Conservation (phyloP, 2,113 vertebrate species). For the Rhipidura dahli region DNA sequence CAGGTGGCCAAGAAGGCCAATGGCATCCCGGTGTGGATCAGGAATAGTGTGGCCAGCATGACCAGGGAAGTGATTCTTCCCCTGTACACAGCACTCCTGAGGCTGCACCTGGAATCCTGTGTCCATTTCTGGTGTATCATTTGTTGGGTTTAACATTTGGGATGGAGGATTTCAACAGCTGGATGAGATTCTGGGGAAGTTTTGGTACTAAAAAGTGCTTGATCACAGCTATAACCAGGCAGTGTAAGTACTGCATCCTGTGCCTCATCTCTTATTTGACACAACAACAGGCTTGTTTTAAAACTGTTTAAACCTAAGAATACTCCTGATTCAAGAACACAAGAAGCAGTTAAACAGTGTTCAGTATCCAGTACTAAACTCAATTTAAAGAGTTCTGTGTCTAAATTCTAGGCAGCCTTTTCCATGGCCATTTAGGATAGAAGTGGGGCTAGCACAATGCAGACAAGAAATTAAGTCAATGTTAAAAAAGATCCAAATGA, state of each 20-base stretch:
- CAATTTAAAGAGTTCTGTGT: background rate
- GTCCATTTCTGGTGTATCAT: background rate
- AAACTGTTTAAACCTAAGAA: background rate
- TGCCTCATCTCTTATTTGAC: background rate
- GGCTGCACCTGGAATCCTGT: background rate
- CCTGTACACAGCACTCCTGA: background rate
- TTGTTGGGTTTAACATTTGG: accelerated
- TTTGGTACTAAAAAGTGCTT: background rate
- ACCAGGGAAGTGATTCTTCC: background rate
- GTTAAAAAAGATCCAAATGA: background rate
- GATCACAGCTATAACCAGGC: background rate
- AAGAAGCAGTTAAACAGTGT: background rate
- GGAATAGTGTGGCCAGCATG: background rate
- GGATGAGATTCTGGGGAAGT: background rate
- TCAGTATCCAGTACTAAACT: background rate
- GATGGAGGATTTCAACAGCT: background rate
- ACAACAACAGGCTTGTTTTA: background rate
- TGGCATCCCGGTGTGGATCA: background rate
- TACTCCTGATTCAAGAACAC: background rate
- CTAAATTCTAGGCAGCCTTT: background rate
- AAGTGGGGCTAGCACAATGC: background rate
- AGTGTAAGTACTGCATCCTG: background rate
- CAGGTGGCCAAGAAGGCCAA: background rate
- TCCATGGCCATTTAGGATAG: background rate
- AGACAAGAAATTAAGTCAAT: background rate